Evolutionary conservation across 2,113 vertebrate species (phyloP).

Genomic region (Pan troglodytes): NHGRI_mPanTro3-v2.1_pri NC_072410.2:36984501-36985000

Average conservation of each 20-base stretch:
- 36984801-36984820: slow-evolving; percentile 72
- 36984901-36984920: slow-evolving; percentile 64
- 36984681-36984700: not conserved
- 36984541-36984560: not conserved
- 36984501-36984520: not conserved
- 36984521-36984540: not conserved
- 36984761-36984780: slow-evolving; percentile 43
- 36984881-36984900: slow-evolving; percentile 74
- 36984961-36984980: not conserved
- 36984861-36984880: slow-evolving; percentile 72
- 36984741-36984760: not conserved
- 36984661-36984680: not conserved
- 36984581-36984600: no score
- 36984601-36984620: no score
- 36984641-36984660: not conserved
- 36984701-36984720: not conserved
- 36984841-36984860: slow-evolving; percentile 76
- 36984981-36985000: slow-evolving; percentile 47
- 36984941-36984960: slow-evolving; percentile 7
- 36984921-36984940: slow-evolving; percentile 68
- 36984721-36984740: slow-evolving; percentile 40
- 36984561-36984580: not conserved
- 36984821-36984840: slow-evolving; percentile 28
- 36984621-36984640: not conserved
- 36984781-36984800: slow-evolving; percentile 52